Conservation (phyloP, 2,113 vertebrate species). For the Erpornis zantholeuca region DNA sequence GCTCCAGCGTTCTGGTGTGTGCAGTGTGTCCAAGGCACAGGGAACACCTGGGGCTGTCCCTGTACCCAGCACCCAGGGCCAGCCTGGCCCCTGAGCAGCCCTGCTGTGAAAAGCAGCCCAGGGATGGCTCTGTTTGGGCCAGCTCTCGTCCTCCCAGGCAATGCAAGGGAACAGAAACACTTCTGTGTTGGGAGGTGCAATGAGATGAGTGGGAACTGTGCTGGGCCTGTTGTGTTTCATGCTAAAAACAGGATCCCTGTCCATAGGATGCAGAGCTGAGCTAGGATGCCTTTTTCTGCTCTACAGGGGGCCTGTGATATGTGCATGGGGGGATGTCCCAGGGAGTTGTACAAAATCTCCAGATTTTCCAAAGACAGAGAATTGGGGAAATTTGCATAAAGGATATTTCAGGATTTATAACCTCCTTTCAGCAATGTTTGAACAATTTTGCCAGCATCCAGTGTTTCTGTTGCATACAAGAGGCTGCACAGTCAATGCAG, state of each 20-base stretch:
- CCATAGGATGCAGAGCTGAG: neutral
- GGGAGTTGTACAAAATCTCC: neutral
- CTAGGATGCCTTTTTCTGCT: neutral
- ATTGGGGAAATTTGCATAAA: neutral
- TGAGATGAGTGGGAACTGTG: neutral
- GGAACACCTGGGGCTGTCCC: neutral
- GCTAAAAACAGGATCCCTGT: neutral
- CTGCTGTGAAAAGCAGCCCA: neutral
- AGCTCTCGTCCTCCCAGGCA: neutral
- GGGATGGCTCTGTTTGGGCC: neutral
- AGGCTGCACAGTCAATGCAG: neutral
- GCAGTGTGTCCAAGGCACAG: neutral
- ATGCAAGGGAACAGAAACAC: neutral
- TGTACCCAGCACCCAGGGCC: neutral
- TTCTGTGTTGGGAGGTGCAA: neutral
- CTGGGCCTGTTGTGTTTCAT: neutral
- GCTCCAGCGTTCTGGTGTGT: neutral
- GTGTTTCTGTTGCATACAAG: neutral
- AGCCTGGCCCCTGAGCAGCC: neutral
- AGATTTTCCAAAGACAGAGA: neutral
- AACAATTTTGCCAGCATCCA: neutral
- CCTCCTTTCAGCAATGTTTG: neutral
- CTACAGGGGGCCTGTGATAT: neutral
- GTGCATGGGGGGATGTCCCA: neutral
- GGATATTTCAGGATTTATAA: neutral